Evolutionary conservation across 2,797 vertebrate genomes (phyloP).

Genomic region (Rhinophrynus dorsalis): DNA sequence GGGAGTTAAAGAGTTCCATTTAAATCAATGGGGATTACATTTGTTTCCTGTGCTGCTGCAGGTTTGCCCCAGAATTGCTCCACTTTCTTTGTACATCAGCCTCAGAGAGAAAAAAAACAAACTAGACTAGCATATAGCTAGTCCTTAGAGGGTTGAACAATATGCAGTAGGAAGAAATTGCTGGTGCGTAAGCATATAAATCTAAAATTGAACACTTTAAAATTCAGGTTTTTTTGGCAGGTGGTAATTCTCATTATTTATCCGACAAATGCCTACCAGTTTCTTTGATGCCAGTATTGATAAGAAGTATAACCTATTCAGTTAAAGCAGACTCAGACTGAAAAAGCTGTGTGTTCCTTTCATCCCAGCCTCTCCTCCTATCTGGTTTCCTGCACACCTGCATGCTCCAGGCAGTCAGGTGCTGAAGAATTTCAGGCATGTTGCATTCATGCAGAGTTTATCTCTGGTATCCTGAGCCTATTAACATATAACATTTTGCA

Average conservation of each 20-base stretch:
- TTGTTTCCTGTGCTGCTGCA: too few relatives aligned
- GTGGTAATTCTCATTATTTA: slow-evolving; percentile 39
- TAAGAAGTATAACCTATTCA: slow-evolving; percentile 66
- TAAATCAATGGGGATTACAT: too few relatives aligned
- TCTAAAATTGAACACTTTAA: slow-evolving; percentile 51
- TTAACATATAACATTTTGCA: slow-evolving; percentile 13
- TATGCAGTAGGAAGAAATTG: slow-evolving; percentile 43
- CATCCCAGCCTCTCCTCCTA: slow-evolving; percentile 41
- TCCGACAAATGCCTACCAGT: slow-evolving; percentile 56
- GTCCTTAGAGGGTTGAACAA: too few relatives aligned
- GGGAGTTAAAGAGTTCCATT: too few relatives aligned
- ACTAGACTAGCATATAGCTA: too few relatives aligned
- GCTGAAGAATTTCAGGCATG: slow-evolving; percentile 53
- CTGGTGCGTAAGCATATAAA: slow-evolving; percentile 50
- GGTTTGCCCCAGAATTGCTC: too few relatives aligned
- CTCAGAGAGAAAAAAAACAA: too few relatives aligned
- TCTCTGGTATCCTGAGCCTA: slow-evolving; percentile 24
- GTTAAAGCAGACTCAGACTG: slow-evolving; percentile 56
- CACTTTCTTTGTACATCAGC: too few relatives aligned
- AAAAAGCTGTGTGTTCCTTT: slow-evolving; percentile 54
- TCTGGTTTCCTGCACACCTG: slow-evolving; percentile 66
- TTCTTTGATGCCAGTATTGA: slow-evolving; percentile 50
- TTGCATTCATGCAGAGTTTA: slow-evolving; percentile 47
- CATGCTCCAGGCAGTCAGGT: slow-evolving; percentile 67
- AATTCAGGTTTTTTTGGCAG: slow-evolving; percentile 50